phyloP scores from a whole-genome alignment of 2,888 invertebrate genomes.

The Pyrocoelia pectoralis region DNA sequence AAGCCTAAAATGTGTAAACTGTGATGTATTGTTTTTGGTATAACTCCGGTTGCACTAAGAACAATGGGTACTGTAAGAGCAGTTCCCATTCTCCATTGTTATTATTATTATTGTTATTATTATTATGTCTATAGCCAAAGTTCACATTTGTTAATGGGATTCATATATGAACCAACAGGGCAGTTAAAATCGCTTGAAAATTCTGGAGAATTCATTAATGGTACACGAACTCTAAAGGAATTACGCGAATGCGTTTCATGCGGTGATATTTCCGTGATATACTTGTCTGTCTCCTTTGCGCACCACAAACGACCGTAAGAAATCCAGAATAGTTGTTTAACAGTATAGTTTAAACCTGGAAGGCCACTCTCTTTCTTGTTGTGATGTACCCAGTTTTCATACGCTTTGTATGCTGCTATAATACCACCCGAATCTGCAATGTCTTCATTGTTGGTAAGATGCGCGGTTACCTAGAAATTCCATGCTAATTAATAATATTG shows the following conservation, averaged over 20 bases:
- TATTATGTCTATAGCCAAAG: constrained; percentile 68
- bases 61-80: no score
- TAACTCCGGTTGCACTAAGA: no score
- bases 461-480: constrained; percentile 78
- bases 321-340: constrained; percentile 65
- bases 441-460: constrained; percentile 92
- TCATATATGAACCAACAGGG: constrained; percentile 67
- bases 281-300: constrained; percentile 70
- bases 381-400: constrained; percentile 50
- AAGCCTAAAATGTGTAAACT: no score
- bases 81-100: no score
- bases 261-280: constrained; percentile 74
- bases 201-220: constrained; percentile 67
- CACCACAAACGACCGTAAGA: constrained; percentile 70
- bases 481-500: no score
- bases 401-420: constrained; percentile 77
- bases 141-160: constrained; percentile 67
- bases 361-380: constrained; percentile 50
- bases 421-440: constrained; percentile 95
- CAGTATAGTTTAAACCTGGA: constrained; percentile 42
- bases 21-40: no score
- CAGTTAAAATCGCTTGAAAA: constrained; percentile 71
- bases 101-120: no score
- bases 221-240: constrained; percentile 67
- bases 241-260: constrained; percentile 71